phyloP scores from a whole-genome alignment of 2,888 invertebrate species.

The Oscheius sp. region DNA sequence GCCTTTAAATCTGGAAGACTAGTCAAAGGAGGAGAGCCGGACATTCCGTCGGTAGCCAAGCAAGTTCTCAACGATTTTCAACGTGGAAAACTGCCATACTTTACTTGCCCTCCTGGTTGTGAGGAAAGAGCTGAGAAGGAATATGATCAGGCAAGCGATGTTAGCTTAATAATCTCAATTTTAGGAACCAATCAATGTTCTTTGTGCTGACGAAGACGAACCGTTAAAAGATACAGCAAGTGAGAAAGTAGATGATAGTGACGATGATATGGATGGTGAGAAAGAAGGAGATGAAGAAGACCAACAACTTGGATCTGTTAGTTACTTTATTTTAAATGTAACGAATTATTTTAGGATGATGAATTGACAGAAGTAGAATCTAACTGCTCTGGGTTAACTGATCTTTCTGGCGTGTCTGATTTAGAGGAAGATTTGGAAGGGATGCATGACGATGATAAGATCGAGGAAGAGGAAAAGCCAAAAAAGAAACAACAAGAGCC shows the following conservation, averaged over 20 bases:
- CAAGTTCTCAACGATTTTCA: slow-evolving; percentile 99
- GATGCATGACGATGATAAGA: slow-evolving; percentile 38
- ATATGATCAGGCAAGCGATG: slow-evolving; percentile 37
- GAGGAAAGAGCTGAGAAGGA: slow-evolving; percentile 54
- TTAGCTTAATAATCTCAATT: neutral
- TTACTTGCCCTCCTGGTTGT: slow-evolving; percentile 72
- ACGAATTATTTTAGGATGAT: slow-evolving; percentile 39
- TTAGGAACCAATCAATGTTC: slow-evolving; percentile 63
- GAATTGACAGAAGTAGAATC: slow-evolving; percentile 64
- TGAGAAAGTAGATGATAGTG: slow-evolving; percentile 33
- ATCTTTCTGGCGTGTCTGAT: slow-evolving; percentile 65
- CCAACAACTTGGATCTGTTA: slow-evolving; percentile 3
- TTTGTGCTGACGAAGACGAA: slow-evolving; percentile 63
- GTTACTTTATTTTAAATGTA: neutral
- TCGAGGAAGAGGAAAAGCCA: slow-evolving; percentile 21
- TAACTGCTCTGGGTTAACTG: slow-evolving; percentile 62
- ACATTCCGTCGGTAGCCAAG: slow-evolving; percentile 85
- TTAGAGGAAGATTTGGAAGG: slow-evolving; percentile 55
- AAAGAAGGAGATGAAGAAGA: slow-evolving; percentile 28
- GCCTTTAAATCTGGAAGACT: slow-evolving; percentile 87
- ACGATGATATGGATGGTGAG: slow-evolving; percentile 32
- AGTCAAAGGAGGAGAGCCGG: slow-evolving; percentile 95
- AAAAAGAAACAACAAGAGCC: slow-evolving; percentile 8
- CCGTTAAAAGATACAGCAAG: slow-evolving; percentile 39
- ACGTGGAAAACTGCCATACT: slow-evolving; percentile 83